Evolutionary conservation across 2,113 vertebrate species (phyloP).

Genomic region (Siniperca chuatsi): DNA sequence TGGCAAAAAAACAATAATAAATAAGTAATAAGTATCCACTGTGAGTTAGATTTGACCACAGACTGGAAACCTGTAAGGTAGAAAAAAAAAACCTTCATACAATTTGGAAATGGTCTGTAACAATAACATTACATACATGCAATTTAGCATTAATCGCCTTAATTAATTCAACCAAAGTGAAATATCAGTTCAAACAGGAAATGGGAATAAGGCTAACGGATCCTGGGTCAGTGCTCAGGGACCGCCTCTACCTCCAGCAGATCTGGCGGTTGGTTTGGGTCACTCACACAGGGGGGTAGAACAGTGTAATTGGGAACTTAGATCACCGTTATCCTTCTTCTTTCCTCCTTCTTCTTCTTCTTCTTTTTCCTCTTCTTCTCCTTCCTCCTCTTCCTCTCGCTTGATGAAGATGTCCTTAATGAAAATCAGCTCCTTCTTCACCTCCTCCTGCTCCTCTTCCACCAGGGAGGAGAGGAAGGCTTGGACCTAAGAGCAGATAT

Average conservation of each 20-base stretch:
- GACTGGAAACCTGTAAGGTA: background rate
- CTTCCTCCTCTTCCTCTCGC: constrained; percentile 82
- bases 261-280: constrained; percentile 47
- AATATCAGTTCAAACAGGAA: background rate
- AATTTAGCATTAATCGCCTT: background rate
- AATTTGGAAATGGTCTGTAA: background rate
- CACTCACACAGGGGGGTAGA: constrained; percentile 82
- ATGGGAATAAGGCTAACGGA: constrained; percentile 24
- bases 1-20: no score
- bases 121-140: background rate
- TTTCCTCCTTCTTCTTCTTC: constrained; percentile 60
- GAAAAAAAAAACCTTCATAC: background rate
- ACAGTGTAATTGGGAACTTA: constrained; percentile 82
- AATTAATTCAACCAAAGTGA: constrained; percentile 17
- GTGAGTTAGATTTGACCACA: background rate
- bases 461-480: constrained; percentile 88
- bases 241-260: constrained; percentile 39
- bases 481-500: constrained; percentile 87
- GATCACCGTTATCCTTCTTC: constrained; percentile 88
- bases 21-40: no score
- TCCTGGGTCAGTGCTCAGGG: constrained; percentile 66
- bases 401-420: constrained; percentile 92
- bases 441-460: constrained; percentile 87
- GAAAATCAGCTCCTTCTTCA: constrained; percentile 92
- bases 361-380: constrained; percentile 58